Evolutionary conservation across 2,888 invertebrate genomes (phyloP), one percentile per base, ranked within the genome.

Genomic region (Tachina grossa): DNA sequence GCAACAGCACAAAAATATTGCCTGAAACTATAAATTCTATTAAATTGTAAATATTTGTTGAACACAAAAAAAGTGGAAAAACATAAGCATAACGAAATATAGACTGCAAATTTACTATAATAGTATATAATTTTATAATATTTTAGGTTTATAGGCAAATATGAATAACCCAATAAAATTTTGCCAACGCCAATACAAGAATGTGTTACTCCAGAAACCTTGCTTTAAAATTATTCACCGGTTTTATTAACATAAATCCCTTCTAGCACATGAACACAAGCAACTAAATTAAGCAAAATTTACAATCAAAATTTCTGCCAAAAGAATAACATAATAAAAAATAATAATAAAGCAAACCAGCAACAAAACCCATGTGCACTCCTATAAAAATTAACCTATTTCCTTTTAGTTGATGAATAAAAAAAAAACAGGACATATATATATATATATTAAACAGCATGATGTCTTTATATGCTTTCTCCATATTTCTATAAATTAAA

Each of bases 21-120:
- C 79, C 84, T 65, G 45, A 84, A 80, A 84, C 84, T 59, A 65
- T 55, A 84, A 75, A 80, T 76, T 75, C 79, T 76, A 76, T 71
- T 75, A 76, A 80, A 71, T 75, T 79, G 75, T 59, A 76, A 71
- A 80, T 66, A 79, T 79, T 69, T 69, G 61, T 53, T 55, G 19
- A 69, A 81, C 31, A 31, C 5, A 31, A 31, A 6, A 31, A 31
- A 31, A 57, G 6, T 4, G 39, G 57, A 57, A 63, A 19, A 41
- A 51, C 16, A 75, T 2, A 45, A 68, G 39, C 43, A 69, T 10
- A 47, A 72, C 14, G 39, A 45, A 75, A 45, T 53, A 55, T 53
- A 55, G n/a, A 47, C 47, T 31, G 39, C 19, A 75, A 68, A 47
- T 9, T 68, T 13, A 22, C 2, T 45, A 9, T 22, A 65, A n/a